Base-by-base conservation (phyloP, 2,888 invertebrate genomes). In the Linnaemya vulpina region DNA sequence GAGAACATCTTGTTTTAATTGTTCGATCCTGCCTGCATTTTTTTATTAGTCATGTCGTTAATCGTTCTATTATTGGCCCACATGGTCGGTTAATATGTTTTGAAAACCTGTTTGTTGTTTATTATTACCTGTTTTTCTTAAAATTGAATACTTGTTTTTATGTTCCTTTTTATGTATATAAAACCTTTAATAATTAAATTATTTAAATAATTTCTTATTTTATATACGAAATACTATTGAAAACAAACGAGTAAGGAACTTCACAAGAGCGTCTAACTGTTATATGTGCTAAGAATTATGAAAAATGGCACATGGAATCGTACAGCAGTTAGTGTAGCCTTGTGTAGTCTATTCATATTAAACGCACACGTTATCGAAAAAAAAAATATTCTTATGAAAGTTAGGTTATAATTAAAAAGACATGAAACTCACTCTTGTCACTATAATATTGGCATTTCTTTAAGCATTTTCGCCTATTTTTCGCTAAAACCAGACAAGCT, bases 81-180 rank as follows among this genome's bases (percentile, higher is more conserved):
- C 22, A 43, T 53, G 30, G 17, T 73, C 38, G 30, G 0, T 78
- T 74, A 73, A 15, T 60, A 67, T 53, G 74, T 83, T 67, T 55
- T 53, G 78, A 83, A 78, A 83, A 62, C 58, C 13, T 58, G 15
- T 63, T 71, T 75, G 15, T 63, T 46, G 62, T n/a, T 22, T 53
- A 17, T 53, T 53, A 17, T 70, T 83, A 63, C n/a, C n/a, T 49
- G 30, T 13, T 70, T 15, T 17, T 60, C 67, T 71, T 43, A 13
- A 8, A 55, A 46, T 51, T 10, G 25, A 55, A 46, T 13, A 4
- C 17, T 38, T n/a, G 2, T 76, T 8, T 30, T 58, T 53, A 84
- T 76, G 84, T 84, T 81, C 77, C 84, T 84, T 84, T 75, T 55
- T 78, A 58, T 60, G 49, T 84, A 76, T 78, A 81, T 84, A 84